A percentile compares a stretch with the other conserved stretches of the same genome.
phyloP scores from a whole-genome alignment of 1,140 invertebrate genomes.

The Melitaea cinxia region DNA sequence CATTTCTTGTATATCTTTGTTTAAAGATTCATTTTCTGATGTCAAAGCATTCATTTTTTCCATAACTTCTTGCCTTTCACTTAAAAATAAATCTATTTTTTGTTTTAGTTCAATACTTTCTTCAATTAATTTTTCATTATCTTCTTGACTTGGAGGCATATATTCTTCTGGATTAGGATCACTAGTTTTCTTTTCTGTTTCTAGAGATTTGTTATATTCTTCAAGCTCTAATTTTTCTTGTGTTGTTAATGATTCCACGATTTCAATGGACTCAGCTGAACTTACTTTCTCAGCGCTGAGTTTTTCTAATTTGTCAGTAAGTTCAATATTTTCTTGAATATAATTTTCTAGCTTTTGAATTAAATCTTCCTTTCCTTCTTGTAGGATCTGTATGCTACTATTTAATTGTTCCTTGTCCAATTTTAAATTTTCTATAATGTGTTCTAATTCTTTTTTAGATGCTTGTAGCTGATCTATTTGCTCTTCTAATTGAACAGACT shows the following conservation, averaged over 20 bases:
- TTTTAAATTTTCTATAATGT: conserved; percentile 80
- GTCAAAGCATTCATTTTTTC: conserved; percentile 86
- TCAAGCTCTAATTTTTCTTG: conserved; percentile 84
- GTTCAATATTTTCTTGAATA: conserved; percentile 86
- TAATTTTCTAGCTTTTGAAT: conserved; percentile 83
- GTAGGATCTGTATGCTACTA: conserved; percentile 80
- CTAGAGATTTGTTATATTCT: conserved; percentile 76
- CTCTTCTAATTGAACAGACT: conserved; percentile 86
- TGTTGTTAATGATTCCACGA: conserved; percentile 85
- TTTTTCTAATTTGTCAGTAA: conserved; percentile 86
- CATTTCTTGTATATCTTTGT: conserved; percentile 80
- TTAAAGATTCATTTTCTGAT: conserved; percentile 83
- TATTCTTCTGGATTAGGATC: conserved; percentile 49
- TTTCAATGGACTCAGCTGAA: conserved; percentile 87
- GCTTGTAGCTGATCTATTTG: conserved; percentile 82
- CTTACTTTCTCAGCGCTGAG: conserved; percentile 85
- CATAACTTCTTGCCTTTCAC: conserved; percentile 85
- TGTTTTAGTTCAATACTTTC: conserved; percentile 84
- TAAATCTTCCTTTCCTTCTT: conserved; percentile 83
- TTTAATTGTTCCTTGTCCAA: conserved; percentile 82
- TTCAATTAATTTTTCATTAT: conserved; percentile 77
- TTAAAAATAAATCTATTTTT: conserved; percentile 85
- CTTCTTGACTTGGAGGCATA: conserved; percentile 38
- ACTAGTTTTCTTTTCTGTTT: conserved; percentile 42
- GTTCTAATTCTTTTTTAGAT: conserved; percentile 79